Conservation (phyloP, 2,113 vertebrate genomes). For the Haplotaxodon microlepis region DNA sequence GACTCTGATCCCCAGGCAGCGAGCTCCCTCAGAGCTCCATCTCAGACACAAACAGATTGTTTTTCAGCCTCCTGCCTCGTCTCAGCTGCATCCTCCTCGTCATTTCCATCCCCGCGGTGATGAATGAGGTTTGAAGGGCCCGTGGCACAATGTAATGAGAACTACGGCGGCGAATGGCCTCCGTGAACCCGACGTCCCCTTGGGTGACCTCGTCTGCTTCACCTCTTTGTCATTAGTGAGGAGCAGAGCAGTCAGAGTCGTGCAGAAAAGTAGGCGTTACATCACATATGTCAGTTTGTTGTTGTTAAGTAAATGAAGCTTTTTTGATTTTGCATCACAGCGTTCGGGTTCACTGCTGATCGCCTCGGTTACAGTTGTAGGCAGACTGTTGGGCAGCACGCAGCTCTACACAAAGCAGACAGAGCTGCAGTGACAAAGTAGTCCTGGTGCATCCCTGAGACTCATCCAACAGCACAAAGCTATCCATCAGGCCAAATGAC, state of each 20-base stretch:
- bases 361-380: not conserved
- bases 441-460: not conserved
- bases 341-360: not conserved
- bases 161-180: not conserved
- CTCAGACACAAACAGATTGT: conserved; percentile 20
- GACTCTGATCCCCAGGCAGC: not conserved
- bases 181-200: not conserved
- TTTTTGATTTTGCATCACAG: not conserved
- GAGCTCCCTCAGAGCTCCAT: not conserved
- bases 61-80: conserved; percentile 1
- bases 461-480: not conserved
- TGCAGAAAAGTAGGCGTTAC: not conserved
- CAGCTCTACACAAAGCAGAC: not conserved
- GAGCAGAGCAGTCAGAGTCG: not conserved
- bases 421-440: not conserved
- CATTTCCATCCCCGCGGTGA: not conserved
- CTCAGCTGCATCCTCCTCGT: not conserved
- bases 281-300: not conserved
- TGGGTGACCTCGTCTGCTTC: not conserved
- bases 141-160: not conserved
- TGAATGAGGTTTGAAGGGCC: not conserved
- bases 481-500: not conserved
- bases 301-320: not conserved
- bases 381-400: not conserved
- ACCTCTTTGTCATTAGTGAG: not conserved